Evolutionary conservation across 2,113 vertebrate genomes (phyloP).

Genomic region (Phaethon lepturus): DNA sequence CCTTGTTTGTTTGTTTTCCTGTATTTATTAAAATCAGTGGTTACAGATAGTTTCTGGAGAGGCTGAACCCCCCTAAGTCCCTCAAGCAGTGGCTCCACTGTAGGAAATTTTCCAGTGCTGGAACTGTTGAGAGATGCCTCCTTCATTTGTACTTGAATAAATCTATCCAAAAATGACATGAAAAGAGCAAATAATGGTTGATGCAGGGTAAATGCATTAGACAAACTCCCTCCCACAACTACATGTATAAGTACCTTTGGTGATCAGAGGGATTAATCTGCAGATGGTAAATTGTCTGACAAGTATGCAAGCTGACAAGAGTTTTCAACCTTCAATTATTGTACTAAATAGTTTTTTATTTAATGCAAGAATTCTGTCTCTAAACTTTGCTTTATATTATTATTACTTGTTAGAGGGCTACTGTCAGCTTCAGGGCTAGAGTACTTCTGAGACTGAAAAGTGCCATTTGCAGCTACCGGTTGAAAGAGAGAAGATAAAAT

Average conservation of each 20-base stretch:
- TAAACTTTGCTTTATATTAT: conserved; percentile 39
- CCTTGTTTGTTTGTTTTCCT: neutral
- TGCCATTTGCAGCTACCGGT: neutral
- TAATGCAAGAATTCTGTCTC: conserved; percentile 14
- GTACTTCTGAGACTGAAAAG: conserved; percentile 23
- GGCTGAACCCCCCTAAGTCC: neutral
- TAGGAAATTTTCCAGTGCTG: neutral
- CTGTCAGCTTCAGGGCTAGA: neutral
- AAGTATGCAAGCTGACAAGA: conserved; percentile 30
- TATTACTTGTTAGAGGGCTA: neutral
- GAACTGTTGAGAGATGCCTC: neutral
- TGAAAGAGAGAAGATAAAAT: conserved; percentile 16
- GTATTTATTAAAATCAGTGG: neutral
- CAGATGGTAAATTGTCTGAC: conserved; percentile 45
- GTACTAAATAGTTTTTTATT: conserved; percentile 49
- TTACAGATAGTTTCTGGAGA: neutral
- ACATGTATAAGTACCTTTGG: neutral
- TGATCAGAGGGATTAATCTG: neutral
- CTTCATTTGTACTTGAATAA: conserved; percentile 20
- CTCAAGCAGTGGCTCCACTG: neutral
- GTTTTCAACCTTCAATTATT: conserved; percentile 45
- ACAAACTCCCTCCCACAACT: neutral
- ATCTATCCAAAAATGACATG: neutral
- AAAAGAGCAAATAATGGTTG: conserved; percentile 40
- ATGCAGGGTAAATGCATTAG: neutral